Percentiles rank a stretch among this genome's conserved stretches.
phyloP scores from a whole-genome alignment of 23 tunicate genomes.

The Halocynthia roretzi region DNA sequence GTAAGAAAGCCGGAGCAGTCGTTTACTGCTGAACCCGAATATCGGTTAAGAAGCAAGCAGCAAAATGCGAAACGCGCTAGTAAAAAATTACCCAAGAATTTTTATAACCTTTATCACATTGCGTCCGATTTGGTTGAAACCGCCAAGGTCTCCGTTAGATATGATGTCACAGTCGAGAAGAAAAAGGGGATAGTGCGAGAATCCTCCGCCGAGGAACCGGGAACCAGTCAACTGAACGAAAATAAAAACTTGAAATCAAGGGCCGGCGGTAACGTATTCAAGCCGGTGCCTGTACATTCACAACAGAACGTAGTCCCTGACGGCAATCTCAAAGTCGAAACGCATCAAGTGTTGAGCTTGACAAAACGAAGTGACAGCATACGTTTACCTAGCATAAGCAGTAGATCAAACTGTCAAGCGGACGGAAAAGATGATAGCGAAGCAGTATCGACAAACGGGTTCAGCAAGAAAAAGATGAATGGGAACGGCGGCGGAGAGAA shows the following conservation, averaged over 20 bases:
- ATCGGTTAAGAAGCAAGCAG: not conserved
- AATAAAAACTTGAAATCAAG: not conserved
- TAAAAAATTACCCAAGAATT: not conserved
- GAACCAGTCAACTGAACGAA: not conserved
- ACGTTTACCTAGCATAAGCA: not conserved
- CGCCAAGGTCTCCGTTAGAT: constrained; percentile 56
- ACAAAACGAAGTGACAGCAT: constrained; percentile 1
- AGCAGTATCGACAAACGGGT: not conserved
- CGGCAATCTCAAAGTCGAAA: not conserved
- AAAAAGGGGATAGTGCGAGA: constrained; percentile 31
- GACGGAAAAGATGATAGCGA: not conserved
- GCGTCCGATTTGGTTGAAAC: constrained; percentile 50
- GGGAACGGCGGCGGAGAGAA: not conserved
- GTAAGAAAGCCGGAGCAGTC: not conserved
- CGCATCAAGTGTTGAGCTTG: constrained; percentile 3
- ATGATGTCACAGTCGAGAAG: constrained; percentile 37
- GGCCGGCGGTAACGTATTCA: not conserved
- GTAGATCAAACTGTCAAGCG: not conserved
- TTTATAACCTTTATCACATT: constrained; percentile 30
- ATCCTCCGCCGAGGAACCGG: constrained; percentile 5
- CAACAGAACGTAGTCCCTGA: not conserved
- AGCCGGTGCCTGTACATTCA: constrained; percentile 13
- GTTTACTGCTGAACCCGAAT: constrained; percentile 2
- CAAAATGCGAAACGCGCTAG: not conserved
- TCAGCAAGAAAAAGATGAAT: not conserved